Conservation (phyloP, 1,140 invertebrate genomes). For the Diuraphis noxia region DNA sequence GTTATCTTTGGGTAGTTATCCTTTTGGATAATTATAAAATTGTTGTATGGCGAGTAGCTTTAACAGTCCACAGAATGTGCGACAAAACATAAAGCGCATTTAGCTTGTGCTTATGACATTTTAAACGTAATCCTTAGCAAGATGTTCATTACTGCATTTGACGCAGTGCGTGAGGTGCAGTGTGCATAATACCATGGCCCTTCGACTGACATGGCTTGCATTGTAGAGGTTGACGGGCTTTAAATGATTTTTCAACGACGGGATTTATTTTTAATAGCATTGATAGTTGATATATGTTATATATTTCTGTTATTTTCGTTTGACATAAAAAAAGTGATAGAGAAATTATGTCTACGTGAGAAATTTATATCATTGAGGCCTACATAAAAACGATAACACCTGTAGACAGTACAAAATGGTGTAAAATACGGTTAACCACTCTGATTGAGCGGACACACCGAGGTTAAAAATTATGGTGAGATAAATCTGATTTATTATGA, state of each 20-base stretch:
- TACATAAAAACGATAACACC: background rate
- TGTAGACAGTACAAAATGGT: background rate
- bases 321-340: too few relatives aligned
- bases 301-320: background rate
- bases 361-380: background rate
- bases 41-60: background rate
- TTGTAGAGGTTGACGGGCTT: background rate
- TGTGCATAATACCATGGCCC: background rate
- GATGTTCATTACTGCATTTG: background rate
- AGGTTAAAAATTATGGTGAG: background rate
- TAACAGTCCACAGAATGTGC: background rate
- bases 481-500: background rate
- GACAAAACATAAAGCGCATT: background rate
- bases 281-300: background rate
- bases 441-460: background rate
- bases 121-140: background rate
- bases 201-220: background rate
- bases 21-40: background rate
- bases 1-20: background rate
- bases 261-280: background rate
- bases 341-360: background rate
- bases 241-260: background rate
- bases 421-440: background rate
- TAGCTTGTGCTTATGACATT: background rate
- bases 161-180: background rate